Percentiles rank a stretch among this genome's conserved stretches.
phyloP scores from a whole-genome alignment of 2,113 vertebrate genomes.

The Silurus glanis region DNA sequence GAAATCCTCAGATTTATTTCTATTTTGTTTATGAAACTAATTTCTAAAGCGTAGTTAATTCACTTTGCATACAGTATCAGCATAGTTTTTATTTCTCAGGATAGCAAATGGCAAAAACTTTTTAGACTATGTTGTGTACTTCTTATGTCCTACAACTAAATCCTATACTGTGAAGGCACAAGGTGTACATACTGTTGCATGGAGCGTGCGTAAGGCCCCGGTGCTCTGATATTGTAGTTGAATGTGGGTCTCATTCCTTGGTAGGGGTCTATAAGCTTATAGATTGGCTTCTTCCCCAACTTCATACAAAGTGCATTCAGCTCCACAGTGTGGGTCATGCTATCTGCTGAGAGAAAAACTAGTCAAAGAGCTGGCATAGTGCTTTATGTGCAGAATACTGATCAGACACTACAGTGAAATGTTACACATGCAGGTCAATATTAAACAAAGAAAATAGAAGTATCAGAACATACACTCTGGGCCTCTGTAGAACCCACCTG shows the following conservation, averaged over 20 bases:
- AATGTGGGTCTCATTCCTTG: slow-evolving; percentile 92
- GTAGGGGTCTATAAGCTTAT: slow-evolving; percentile 92
- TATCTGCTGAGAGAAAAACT: slow-evolving; percentile 74
- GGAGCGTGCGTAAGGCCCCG: slow-evolving; percentile 89
- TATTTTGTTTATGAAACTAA: not conserved
- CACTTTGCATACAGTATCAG: not conserved
- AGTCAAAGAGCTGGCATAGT: not conserved
- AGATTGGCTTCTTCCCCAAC: slow-evolving; percentile 93
- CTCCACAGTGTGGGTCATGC: slow-evolving; percentile 90
- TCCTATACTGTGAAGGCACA: not conserved
- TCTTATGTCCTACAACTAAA: not conserved
- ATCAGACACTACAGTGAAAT: not conserved
- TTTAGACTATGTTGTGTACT: not conserved
- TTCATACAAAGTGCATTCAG: slow-evolving; percentile 96
- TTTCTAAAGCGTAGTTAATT: not conserved
- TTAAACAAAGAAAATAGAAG: not conserved
- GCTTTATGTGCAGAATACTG: not conserved
- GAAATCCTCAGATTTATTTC: not conserved
- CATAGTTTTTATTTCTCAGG: not conserved
- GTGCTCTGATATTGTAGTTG: slow-evolving; percentile 84
- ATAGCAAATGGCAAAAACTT: not conserved
- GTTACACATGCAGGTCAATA: not conserved
- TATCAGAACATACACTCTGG: slow-evolving; percentile 34
- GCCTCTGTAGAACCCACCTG: slow-evolving; percentile 72
- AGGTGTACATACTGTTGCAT: slow-evolving; percentile 73